Conservation (phyloP, 2,113 vertebrate species). For the Corythornis madagascariensis region DNA sequence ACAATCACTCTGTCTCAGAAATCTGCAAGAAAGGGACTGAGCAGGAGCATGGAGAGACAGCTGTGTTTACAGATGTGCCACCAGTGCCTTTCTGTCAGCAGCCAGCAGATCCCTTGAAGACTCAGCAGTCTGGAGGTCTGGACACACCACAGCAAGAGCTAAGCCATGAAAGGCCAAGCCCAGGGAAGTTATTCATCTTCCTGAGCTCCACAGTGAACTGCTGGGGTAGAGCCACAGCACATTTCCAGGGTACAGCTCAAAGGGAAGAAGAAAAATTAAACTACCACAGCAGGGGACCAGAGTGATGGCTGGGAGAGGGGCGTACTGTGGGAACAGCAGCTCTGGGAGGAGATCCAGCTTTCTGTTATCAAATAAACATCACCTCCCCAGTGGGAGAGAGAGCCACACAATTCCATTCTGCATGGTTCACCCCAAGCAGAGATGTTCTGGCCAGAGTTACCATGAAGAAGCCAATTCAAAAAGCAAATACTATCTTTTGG, state of each 20-base stretch:
- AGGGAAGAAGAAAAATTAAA: neutral
- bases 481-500: neutral
- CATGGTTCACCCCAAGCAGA: neutral
- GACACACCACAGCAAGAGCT: accelerated
- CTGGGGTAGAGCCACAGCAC: neutral
- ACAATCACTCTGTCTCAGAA: neutral
- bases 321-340: neutral
- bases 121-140: neutral
- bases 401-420: neutral
- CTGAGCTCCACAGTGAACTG: neutral
- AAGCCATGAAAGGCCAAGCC: neutral
- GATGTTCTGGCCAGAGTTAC: neutral
- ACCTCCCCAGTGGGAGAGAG: neutral
- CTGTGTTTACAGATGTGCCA: neutral
- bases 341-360: neutral
- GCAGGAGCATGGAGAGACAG: neutral
- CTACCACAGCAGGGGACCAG: neutral
- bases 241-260: neutral
- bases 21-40: neutral
- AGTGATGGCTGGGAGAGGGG: neutral
- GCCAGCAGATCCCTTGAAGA: neutral
- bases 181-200: neutral
- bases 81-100: neutral
- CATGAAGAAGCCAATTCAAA: neutral
- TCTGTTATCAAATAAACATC: neutral